Percentiles rank a stretch among this genome's conserved stretches.
Conservation (phyloP, 1,140 invertebrate species). For the Heliconius congener region DNA sequence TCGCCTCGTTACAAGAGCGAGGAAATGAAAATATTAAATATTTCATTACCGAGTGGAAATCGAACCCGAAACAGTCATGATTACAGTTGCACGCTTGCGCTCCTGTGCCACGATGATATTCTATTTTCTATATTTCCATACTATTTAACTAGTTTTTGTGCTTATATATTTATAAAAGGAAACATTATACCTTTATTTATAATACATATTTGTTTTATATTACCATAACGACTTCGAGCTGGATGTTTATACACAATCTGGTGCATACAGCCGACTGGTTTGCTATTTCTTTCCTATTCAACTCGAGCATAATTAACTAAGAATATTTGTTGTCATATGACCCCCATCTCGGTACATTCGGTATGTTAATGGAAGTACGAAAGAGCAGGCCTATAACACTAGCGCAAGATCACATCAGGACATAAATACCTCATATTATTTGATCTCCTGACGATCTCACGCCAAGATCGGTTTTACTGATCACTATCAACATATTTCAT, state of each 20-base stretch:
- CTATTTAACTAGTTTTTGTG: background rate
- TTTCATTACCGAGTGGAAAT: no score
- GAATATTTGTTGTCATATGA: constrained; percentile 34
- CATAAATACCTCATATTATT: constrained; percentile 61
- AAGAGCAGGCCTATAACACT: constrained; percentile 10
- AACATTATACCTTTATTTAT: constrained; percentile 15
- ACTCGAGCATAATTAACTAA: constrained; percentile 29
- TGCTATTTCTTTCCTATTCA: constrained; percentile 36
- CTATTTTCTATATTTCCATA: background rate
- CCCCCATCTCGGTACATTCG: constrained; percentile 4
- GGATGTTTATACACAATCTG: constrained; percentile 33
- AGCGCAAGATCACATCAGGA: constrained; percentile 50
- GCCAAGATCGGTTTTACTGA: constrained; percentile 49
- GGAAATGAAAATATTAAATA: no score
- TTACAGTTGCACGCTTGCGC: no score
- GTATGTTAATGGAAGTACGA: constrained; percentile 13
- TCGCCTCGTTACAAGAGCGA: no score
- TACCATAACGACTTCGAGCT: constrained; percentile 24
- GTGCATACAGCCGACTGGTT: constrained; percentile 29
- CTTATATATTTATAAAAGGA: background rate
- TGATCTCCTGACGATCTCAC: constrained; percentile 49
- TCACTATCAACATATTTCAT: constrained; percentile 55
- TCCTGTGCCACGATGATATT: background rate
- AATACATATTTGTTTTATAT: constrained; percentile 18
- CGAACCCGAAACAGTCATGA: no score